Conservation (phyloP, 2,797 vertebrate genomes). For the Xenopus petersii region DNA sequence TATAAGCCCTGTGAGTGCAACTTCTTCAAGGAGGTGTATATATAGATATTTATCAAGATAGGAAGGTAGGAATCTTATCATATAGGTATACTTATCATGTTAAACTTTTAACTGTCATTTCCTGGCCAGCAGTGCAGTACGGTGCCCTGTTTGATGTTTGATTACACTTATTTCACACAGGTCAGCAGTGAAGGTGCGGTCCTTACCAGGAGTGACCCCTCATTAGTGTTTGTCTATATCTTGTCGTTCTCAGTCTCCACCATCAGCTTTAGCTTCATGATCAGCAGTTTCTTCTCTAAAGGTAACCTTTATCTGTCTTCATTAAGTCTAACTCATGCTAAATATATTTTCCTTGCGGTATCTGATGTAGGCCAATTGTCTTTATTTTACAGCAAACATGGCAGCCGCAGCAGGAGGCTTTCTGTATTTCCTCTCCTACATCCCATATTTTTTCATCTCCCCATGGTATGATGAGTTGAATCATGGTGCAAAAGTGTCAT, state of each 20-base stretch:
- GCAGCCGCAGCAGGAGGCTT: conserved; percentile 88
- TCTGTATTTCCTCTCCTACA: conserved; percentile 92
- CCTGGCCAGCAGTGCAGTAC: no score
- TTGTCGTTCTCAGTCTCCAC: conserved; percentile 80
- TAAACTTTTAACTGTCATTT: no score
- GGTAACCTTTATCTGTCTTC: conserved; percentile 60
- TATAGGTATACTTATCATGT: no score
- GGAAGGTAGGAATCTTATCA: no score
- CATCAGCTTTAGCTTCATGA: conserved; percentile 97
- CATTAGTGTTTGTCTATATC: conserved; percentile 86
- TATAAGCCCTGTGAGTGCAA: no score
- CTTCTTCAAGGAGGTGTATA: no score
- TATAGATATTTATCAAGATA: no score
- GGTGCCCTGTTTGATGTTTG: no score
- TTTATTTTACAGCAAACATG: conserved; percentile 75
- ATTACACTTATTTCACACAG: conserved; percentile 56
- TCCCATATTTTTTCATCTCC: conserved; percentile 93
- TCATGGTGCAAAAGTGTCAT: conserved; percentile 84
- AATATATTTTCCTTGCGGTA: no score
- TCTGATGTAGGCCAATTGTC: no score
- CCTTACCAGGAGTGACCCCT: conserved; percentile 85
- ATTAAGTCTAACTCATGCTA: no score
- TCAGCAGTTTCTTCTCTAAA: conserved; percentile 95
- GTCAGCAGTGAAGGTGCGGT: conserved; percentile 86
- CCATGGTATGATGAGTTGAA: conserved; percentile 90